Base-by-base conservation (phyloP, 2,888 invertebrate genomes). In the Andrena trimmerana region DNA sequence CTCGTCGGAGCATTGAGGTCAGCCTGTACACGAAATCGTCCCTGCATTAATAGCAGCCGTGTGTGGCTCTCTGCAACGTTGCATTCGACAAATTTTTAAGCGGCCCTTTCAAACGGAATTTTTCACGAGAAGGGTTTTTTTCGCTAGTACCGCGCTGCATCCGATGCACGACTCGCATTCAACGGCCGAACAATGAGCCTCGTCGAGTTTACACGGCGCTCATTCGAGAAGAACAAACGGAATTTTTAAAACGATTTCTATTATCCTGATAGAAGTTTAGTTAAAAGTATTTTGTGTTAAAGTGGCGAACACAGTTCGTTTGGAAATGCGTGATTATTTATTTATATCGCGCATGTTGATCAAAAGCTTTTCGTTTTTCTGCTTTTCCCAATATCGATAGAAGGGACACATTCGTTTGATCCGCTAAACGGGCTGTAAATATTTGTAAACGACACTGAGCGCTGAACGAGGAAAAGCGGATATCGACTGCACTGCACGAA, bases 11-110 rank as follows among this genome's bases (percentile, higher is more conserved):
- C 27, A 70, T 78, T 66, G 27, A 7, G 80, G 62, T 70, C 62
- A 72, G 65, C n/a, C 27, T 27, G 52, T 70, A 70, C 54, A 75
- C 59, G 62, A 16, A 54, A 31, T 29, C 20, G 48, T 29, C 16
- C n/a, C 48, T n/a, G 50, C 42, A 54, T 70, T 82, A 78, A 83
- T 66, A 71, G 76, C 48, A 36, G 57, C 36, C n/a, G 8, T 36
- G 29, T 7, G 2, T 13, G 27, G 24, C 48, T 57, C n/a, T 8
- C 16, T 10, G n/a, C 36, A 24, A 54, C 24, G 24, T 36, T 27
- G 57, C 36, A 36, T 27, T 69, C 36, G 27, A 20, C 48, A 54
- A 78, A 78, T 63, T 73, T 78, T 71, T 42, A 76, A 76, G 68
- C 60, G 48, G 24, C 20, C 24, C 29, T 59, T 70, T 76, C 33